Percentiles rank a stretch among this genome's conserved stretches.
These are phyloP conservation scores for Ochotona curzoniae DNA, from an alignment of 2,113 vertebrate genomes.

Conservation along the genomic window DNA sequence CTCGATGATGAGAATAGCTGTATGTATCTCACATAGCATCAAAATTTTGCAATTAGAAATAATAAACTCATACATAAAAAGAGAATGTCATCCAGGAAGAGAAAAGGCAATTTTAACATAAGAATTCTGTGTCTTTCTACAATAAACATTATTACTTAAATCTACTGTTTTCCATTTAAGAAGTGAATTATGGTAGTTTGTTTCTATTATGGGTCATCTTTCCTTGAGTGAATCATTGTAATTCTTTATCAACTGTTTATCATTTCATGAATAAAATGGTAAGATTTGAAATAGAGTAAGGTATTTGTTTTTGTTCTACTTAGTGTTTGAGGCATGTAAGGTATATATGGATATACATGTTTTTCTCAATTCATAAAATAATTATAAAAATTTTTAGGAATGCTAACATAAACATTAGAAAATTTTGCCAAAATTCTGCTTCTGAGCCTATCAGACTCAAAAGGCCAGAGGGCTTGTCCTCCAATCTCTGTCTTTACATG, in stretches of 20 bases:
- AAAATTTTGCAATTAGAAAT: not conserved
- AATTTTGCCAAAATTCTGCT: not conserved
- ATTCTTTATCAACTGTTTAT: constrained; percentile 43
- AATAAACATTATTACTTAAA: constrained; percentile 10
- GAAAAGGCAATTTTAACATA: not conserved
- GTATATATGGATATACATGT: not conserved
- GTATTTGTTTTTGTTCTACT: constrained; percentile 29
- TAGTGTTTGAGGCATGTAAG: not conserved
- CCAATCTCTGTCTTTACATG: not conserved
- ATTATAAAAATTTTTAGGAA: not conserved
- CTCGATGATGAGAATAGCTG: not conserved
- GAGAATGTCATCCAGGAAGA: not conserved
- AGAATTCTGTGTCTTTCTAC: not conserved
- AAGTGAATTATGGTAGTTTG: constrained; percentile 41
- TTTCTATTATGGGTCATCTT: constrained; percentile 44
- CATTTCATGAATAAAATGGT: constrained; percentile 46
- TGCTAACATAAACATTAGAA: not conserved
- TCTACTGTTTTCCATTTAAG: constrained; percentile 46
- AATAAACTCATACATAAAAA: not conserved
- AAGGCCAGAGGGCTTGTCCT: not conserved
- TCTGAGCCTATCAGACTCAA: not conserved
- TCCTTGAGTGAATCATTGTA: constrained; percentile 33
- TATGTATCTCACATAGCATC: not conserved
- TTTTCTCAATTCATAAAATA: not conserved
- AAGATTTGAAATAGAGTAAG: constrained; percentile 12